These are phyloP conservation scores for Chydorus sphaericus DNA, from an alignment of 2,888 invertebrate species.

Conservation along the genomic window DNA sequence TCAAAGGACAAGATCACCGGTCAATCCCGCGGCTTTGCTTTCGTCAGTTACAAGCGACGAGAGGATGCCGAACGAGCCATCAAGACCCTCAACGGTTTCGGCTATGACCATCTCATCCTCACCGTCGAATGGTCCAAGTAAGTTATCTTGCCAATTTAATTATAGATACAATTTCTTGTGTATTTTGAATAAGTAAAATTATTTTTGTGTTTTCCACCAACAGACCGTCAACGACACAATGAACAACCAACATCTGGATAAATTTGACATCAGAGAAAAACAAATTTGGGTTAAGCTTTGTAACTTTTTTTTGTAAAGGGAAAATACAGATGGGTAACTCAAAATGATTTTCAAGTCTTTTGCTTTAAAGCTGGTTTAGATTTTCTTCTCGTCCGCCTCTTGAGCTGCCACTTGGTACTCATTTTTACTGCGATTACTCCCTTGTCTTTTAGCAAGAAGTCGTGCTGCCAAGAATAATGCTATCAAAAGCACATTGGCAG, in stretches of 20 bases:
- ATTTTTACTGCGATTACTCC: no score
- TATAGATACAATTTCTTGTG: no score
- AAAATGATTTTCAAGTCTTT: neutral
- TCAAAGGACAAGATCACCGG: conserved; percentile 75
- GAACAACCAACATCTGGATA: no score
- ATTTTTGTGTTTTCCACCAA: no score
- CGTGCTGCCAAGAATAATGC: conserved; percentile 27
- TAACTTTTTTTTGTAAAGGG: neutral
- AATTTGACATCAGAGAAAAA: no score
- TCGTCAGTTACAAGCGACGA: conserved; percentile 85
- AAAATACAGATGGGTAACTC: neutral
- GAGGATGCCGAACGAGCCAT: conserved; percentile 89
- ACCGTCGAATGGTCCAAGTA: conserved; percentile 96
- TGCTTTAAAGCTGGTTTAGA: neutral
- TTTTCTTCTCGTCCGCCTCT: neutral
- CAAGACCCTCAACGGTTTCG: conserved; percentile 71
- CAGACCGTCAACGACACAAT: no score
- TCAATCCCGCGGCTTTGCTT: conserved; percentile 92
- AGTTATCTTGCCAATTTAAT: no score
- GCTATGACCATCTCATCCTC: conserved; percentile 94
- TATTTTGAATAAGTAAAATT: no score
- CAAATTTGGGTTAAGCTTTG: no score
- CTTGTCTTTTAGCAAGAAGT: conserved; percentile 24
- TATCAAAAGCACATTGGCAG: conserved; percentile 23
- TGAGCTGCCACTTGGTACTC: no score